Evolutionary conservation across 2,113 vertebrate species (phyloP), one percentile per base, ranked within the genome.

Genomic region (Oenanthe oenanthe): DNA sequence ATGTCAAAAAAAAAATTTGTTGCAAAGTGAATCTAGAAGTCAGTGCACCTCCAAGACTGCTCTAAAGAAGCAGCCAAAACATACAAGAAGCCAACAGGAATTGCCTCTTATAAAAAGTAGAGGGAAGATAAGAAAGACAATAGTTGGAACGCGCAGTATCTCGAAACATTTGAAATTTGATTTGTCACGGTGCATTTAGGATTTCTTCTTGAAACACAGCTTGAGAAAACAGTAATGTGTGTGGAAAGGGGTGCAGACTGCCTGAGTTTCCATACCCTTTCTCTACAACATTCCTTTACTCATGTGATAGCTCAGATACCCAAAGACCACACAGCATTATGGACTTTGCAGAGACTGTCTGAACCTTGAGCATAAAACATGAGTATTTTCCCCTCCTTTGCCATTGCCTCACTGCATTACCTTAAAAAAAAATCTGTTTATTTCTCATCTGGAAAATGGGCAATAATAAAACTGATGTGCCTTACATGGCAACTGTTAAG

Each of bases 381-480:
- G 32, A 71, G 13, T 54, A 45, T 25, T 68, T 85, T 8, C 12
- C 16, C 53, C 29, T 79, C 34, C 31, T 76, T 60, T 36, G 14
- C 29, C 42, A 17, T 50, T 83, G 42, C 17, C 26, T 51, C 19
- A 40, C 24, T 45, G 29, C 51, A 62, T 74, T 70, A 47, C 26
- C 61, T 92, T 58, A 58, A 76, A 66, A 82, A 82, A 16, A 92
- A 73, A 61, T 66, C 53, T 58, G 31, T 75, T 68, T 78, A 65
- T 79, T 82, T 88, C 42, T 88, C 42, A 73, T 66, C 16, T 34
- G 50, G 38, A 93, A 94, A 95, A 93, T 32, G 25, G 50, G 25
- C 32, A 93, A 42, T 82, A 89, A 93, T 85, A 87, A 75, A 95
- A 75, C 25, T 36, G 76, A 82, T 61, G 58, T 92, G 38, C 29